Conservation (phyloP, 2,113 vertebrate species). For the Aleadryas rufinucha region DNA sequence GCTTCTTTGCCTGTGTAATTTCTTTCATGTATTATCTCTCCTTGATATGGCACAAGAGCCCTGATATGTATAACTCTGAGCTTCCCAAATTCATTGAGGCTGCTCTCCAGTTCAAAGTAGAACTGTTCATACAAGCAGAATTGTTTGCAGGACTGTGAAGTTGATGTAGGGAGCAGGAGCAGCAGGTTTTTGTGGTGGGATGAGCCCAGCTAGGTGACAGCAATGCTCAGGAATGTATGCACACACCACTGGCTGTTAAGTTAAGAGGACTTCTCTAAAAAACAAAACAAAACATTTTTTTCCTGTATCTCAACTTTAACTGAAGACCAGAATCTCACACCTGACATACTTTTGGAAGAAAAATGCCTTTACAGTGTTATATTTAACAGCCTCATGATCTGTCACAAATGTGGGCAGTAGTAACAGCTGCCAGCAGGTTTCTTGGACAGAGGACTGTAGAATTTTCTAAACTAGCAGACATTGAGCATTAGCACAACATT, state of each 20-base stretch:
- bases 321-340: not conserved
- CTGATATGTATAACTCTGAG: not conserved
- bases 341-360: not conserved
- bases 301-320: not conserved
- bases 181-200: fast-evolving
- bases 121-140: not conserved
- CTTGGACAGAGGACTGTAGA: not conserved
- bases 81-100: not conserved
- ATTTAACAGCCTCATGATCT: not conserved
- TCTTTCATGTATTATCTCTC: not conserved
- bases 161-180: not conserved
- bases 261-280: not conserved
- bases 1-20: not conserved
- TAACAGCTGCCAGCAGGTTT: not conserved
- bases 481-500: not conserved
- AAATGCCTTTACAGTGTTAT: not conserved
- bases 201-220: not conserved
- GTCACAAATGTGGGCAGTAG: not conserved
- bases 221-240: not conserved
- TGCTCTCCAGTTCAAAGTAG: not conserved
- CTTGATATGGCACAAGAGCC: not conserved
- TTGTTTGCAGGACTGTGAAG: not conserved
- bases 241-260: not conserved
- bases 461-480: not conserved
- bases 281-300: not conserved